phyloP scores from a whole-genome alignment of 1,140 invertebrate species.

The Diorhabda sublineata region DNA sequence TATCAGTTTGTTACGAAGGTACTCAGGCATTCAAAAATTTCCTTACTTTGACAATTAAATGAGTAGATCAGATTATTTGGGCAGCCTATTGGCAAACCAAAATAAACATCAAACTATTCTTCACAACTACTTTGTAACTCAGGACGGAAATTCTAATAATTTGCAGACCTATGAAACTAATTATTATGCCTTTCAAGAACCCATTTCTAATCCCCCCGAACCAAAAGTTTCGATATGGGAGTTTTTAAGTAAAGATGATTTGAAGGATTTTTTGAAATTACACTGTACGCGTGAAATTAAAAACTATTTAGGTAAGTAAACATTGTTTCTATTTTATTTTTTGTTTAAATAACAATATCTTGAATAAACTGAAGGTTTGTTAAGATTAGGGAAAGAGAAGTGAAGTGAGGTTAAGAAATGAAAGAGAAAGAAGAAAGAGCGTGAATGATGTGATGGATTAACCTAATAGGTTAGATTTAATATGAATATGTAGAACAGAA shows the following conservation, averaged over 20 bases:
- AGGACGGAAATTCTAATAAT: not conserved
- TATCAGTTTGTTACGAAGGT: too few relatives aligned
- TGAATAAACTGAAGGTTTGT: too few relatives aligned
- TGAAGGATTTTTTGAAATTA: constrained; percentile 28
- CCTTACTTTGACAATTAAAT: not conserved
- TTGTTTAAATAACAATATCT: too few relatives aligned
- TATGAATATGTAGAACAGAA: too few relatives aligned
- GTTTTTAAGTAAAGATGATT: constrained; percentile 34
- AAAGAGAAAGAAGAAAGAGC: too few relatives aligned
- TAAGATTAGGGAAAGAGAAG: too few relatives aligned
- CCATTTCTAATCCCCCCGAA: constrained; percentile 7
- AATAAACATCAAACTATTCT: constrained; percentile 3
- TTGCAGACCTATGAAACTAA: constrained; percentile 1
- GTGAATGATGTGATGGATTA: too few relatives aligned
- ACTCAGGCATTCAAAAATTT: too few relatives aligned
- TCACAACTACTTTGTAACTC: not conserved
- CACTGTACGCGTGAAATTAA: constrained; percentile 23
- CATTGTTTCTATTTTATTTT: too few relatives aligned
- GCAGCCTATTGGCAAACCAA: not conserved
- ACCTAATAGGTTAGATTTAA: too few relatives aligned
- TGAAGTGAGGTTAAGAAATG: too few relatives aligned
- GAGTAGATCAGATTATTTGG: not conserved
- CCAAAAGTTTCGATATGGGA: constrained; percentile 32
- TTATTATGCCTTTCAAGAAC: constrained; percentile 22
- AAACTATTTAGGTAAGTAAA: constrained; percentile 30